A percentile compares a stretch with the other conserved stretches of the same genome.
phyloP scores from a whole-genome alignment of 2,888 invertebrate genomes.

The Diachrysia chrysitis region DNA sequence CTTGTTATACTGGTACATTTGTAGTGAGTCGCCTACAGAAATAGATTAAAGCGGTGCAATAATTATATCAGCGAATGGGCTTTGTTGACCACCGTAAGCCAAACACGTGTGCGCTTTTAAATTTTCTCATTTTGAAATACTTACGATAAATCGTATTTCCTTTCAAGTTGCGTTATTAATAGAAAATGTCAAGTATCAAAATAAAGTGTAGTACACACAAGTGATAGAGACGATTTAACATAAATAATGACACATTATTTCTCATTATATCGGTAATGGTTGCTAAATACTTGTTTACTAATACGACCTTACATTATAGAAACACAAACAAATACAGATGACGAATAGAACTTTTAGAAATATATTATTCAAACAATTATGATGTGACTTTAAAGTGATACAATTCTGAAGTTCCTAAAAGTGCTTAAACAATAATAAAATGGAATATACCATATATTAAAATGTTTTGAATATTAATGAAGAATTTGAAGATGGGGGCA shows the following conservation, averaged over 20 bases:
- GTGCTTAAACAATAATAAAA: conserved; percentile 61
- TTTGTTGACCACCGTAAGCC: conserved; percentile 76
- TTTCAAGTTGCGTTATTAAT: conserved; percentile 34
- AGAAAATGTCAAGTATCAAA: conserved; percentile 37
- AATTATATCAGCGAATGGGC: conserved; percentile 86
- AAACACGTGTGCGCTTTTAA: conserved; percentile 72
- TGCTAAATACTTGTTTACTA: conserved; percentile 14
- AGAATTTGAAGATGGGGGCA: conserved; percentile 91
- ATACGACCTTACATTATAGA: conserved; percentile 45
- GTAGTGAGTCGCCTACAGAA: conserved; percentile 80
- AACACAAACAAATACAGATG: conserved; percentile 61
- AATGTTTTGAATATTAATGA: conserved; percentile 79
- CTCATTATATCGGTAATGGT: conserved; percentile 8
- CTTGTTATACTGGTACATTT: conserved; percentile 69
- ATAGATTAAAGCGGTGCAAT: conserved; percentile 85
- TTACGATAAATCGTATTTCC: conserved; percentile 29
- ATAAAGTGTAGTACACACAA: conserved; percentile 11
- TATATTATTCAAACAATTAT: conserved; percentile 62
- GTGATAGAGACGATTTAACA: conserved; percentile 27
- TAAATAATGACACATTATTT: conserved; percentile 68
- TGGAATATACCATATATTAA: conserved; percentile 50
- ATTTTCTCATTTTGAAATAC: conserved; percentile 39
- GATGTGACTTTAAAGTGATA: conserved; percentile 73
- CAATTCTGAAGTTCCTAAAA: conserved; percentile 69
- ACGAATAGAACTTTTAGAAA: conserved; percentile 52